phyloP scores from a whole-genome alignment of 2,113 vertebrate species.

The Laterallus jamaicensis region DNA sequence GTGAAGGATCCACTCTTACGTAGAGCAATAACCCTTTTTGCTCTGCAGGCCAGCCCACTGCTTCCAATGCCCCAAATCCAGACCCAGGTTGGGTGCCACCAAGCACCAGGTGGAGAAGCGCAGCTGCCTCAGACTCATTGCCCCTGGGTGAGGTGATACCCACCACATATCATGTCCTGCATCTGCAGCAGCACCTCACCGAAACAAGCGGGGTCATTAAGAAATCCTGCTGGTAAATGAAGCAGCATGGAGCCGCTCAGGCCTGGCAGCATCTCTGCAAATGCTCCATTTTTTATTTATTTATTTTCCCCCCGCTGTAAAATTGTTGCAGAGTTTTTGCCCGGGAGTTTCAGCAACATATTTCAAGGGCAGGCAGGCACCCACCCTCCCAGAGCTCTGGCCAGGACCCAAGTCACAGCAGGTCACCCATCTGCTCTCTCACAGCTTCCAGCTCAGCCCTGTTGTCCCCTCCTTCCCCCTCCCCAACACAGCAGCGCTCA shows the following conservation, averaged over 20 bases:
- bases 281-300: not conserved
- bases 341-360: accelerated
- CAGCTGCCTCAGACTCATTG: not conserved
- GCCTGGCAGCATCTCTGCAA: not conserved
- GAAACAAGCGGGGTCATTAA: not conserved
- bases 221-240: not conserved
- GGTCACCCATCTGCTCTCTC: not conserved
- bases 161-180: not conserved
- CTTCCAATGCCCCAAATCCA: not conserved
- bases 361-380: not conserved
- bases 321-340: not conserved
- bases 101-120: not conserved
- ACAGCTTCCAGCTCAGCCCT: not conserved
- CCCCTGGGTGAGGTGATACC: not conserved
- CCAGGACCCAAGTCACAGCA: not conserved
- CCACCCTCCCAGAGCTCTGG: not conserved
- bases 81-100: not conserved
- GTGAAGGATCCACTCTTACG: not conserved
- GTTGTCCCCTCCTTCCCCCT: not conserved
- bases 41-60: not conserved
- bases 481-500: not conserved
- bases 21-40: not conserved
- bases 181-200: not conserved
- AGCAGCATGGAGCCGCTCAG: accelerated
- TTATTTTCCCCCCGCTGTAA: not conserved